phyloP scores from a whole-genome alignment of 2,113 vertebrate species.

The Monopterus albus region DNA sequence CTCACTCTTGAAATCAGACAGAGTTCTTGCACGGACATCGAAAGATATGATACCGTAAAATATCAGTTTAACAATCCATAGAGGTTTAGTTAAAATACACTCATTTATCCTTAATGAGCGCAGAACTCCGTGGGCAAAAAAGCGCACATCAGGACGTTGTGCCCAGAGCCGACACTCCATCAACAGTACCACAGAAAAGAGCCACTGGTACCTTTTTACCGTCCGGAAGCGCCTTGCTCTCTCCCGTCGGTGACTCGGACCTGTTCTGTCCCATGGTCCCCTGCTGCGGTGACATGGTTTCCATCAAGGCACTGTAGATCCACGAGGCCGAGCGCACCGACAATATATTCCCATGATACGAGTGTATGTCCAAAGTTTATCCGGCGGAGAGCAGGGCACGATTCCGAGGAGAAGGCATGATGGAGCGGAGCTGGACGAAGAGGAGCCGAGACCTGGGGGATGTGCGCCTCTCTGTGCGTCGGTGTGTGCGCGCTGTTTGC shows the following conservation, averaged over 20 bases:
- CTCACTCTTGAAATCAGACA: too few species aligned
- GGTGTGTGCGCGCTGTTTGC: conserved; percentile 5
- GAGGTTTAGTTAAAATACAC: neutral
- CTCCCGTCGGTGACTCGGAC: conserved; percentile 70
- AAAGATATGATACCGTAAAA: neutral
- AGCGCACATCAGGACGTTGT: neutral
- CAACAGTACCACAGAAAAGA: neutral
- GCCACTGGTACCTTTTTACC: conserved; percentile 71
- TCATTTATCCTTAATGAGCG: neutral
- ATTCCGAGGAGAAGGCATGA: conserved; percentile 53
- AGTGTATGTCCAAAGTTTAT: conserved; percentile 48
- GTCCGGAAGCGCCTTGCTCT: conserved; percentile 57
- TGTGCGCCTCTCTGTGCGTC: neutral
- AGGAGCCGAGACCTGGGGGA: neutral
- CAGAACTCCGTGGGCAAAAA: neutral
- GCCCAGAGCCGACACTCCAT: neutral
- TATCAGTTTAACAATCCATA: neutral
- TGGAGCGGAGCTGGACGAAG: neutral
- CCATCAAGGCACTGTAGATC: conserved; percentile 73
- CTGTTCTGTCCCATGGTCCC: conserved; percentile 73
- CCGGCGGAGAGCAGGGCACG: conserved; percentile 37
- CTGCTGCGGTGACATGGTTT: conserved; percentile 79
- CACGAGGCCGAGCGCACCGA: conserved; percentile 49
- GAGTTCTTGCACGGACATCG: too few species aligned
- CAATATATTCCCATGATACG: conserved; percentile 63